Base-by-base conservation (phyloP, 2,888 invertebrate genomes). In the Drosophila pseudotakahashii region DNA sequence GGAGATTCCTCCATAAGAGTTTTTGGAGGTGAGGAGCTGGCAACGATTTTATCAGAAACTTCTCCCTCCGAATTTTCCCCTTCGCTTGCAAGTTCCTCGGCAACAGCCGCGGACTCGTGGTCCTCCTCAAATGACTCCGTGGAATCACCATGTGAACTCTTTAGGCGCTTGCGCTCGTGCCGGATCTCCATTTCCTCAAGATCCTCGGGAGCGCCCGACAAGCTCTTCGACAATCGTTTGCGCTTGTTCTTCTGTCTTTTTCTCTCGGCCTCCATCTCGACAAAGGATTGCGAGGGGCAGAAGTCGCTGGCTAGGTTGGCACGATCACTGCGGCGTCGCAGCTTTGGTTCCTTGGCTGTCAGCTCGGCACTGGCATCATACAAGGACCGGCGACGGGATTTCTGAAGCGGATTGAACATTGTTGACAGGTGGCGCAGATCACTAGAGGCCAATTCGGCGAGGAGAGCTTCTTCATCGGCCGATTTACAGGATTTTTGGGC, bases 201-300 rank as follows among this genome's bases (percentile, higher is more conserved):
- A 16, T 79, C 75, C 1, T 80, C 80, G 14, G 62, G n/a, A 2
- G 76, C 62, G 4, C 75, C 81, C 59, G 85, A 79, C 13, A 90
- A 88, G 58, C 91, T 91, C 34, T 90, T 90, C 0, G 90, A 91
- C 10, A 86, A 34, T 6, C 88, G 79, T 16, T 88, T 89, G 4
- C 88, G 78, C 60, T 89, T 90, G 0, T 72, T 42, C 1, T 32
- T 53, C 26, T 60, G 52, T 0, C 36, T 42, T 14, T 73, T 60
- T 0, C 61, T 57, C n/a, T 82, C 75, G 42, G 75, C 76, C 11
- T 90, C 36, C 23, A 77, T 82, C 55, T 91, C 89, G n/a, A 89
- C 78, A 41, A 90, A 89, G 1, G 91, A 91, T 41, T 89, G 87
- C 0, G 91, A 90, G 5, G 90, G 89, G 37, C 81, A 78, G 0